Evolutionary conservation across 2,888 invertebrate genomes (phyloP), one percentile per base, ranked within the genome.

Genomic region (Brassicogethes aeneus): DNA sequence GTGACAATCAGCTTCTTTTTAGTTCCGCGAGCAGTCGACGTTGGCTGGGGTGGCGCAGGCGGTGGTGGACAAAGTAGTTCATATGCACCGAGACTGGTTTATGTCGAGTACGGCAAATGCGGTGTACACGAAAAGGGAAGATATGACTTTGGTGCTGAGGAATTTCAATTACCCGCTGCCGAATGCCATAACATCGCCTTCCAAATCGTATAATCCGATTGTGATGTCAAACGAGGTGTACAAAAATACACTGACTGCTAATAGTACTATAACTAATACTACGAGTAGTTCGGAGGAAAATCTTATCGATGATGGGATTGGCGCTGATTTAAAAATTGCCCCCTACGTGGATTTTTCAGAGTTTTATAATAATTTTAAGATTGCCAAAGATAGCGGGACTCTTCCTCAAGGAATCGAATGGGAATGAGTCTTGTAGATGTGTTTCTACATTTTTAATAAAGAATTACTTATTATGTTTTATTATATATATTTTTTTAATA

Each of bases 311-410:
- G 60, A 58, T 23, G 43, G 62, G 2, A 64, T 62, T 5, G 55
- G 61, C n/a, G 48, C 56, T n/a, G 80, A 85, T 57, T 76, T 79
- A 15, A 77, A 76, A 57, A 82, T 92, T 2, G 77, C 78, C 39
- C 77, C 88, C 0, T 92, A 93, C 60, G 89, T 93, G 0, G 85
- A 89, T 64, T 93, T 93, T 64, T 72, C 80, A 0, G 82, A 82
- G 56, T 93, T 84, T 69, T 87, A 80, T 54, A 73, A 75, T 43
- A 84, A 82, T 58, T 76, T 85, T 16, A 80, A 81, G 30, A 76
- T 73, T 47, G 83, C 83, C 2, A 72, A 75, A 46, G 69, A 70
- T 45, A 78, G 79, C 54, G 83, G 84, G 0, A 79, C 76, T 0
- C 59, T 85, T 42, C 84, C 85, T 1, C 69, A 72, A 46, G 78